A percentile compares a stretch with the other conserved stretches of the same genome.
Evolutionary conservation across 2,797 vertebrate genomes (phyloP).

Genomic region (Bryconaethiops microstoma): DNA sequence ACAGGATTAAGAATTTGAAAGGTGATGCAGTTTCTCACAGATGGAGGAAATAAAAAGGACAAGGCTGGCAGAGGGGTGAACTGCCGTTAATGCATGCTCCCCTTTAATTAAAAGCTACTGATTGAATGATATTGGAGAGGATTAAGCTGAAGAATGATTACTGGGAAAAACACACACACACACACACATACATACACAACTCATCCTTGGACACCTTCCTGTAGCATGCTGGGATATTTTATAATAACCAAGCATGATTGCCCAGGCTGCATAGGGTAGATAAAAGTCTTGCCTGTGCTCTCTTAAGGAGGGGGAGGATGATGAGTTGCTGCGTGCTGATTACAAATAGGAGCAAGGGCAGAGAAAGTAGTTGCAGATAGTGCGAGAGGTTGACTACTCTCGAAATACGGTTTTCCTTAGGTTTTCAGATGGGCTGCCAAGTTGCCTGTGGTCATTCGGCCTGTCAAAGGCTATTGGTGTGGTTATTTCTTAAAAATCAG

Average conservation of each 20-base stretch:
- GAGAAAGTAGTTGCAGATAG: conserved; percentile 39
- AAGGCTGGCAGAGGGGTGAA: conserved; percentile 71
- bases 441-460: conserved; percentile 45
- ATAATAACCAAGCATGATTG: conserved; percentile 60
- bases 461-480: conserved; percentile 23
- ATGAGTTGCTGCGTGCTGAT: conserved; percentile 57
- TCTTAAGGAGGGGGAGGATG: conserved; percentile 37
- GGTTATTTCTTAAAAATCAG: conserved; percentile 33
- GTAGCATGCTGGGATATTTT: conserved; percentile 59
- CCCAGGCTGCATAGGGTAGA: conserved; percentile 55
- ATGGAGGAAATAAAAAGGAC: conserved; percentile 70
- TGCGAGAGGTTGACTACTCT: conserved; percentile 28
- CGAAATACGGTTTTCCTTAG: conserved; percentile 33
- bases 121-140: conserved; percentile 87
- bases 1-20: conserved; percentile 85
- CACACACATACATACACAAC: conserved; percentile 24
- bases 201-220: conserved; percentile 47
- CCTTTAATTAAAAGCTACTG: conserved; percentile 86
- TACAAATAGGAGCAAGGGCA: conserved; percentile 45
- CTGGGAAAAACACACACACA: conserved; percentile 12
- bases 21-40: conserved; percentile 86
- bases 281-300: conserved; percentile 56
- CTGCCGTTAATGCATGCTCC: conserved; percentile 70
- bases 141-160: conserved; percentile 77
- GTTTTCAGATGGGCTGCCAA: conserved; percentile 34